Percentiles rank a stretch among this genome's conserved stretches.
Conservation (phyloP, 2,888 invertebrate species). For the Aphelenchoides bicaudatus region DNA sequence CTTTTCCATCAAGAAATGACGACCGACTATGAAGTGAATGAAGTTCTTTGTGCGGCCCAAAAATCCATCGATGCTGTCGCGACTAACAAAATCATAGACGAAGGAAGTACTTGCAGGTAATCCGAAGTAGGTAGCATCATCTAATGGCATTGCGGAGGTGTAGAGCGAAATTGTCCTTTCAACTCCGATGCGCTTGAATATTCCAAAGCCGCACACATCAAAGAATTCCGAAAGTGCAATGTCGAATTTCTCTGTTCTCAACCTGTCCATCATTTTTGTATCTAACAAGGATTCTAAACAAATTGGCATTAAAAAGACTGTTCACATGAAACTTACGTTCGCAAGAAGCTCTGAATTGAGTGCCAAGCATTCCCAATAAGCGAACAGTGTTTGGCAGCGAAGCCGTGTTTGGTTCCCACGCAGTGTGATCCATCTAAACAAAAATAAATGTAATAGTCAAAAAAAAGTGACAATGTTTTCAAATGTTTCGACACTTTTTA, state of each 20-base stretch:
- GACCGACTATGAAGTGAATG: slow-evolving; percentile 2
- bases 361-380: neutral
- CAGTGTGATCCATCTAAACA: too few species aligned
- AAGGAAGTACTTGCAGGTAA: slow-evolving; percentile 15
- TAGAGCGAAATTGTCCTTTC: slow-evolving; percentile 17
- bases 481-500: neutral
- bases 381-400: neutral
- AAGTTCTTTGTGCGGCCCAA: neutral
- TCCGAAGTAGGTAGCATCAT: slow-evolving; percentile 21
- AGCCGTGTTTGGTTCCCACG: neutral
- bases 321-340: neutral
- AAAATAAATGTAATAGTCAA: too few species aligned
- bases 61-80: too few species aligned
- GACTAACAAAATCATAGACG: neutral
- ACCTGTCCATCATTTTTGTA: slow-evolving; percentile 22
- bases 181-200: slow-evolving; percentile 18
- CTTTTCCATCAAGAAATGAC: neutral
- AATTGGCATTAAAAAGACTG: neutral
- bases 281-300: slow-evolving; percentile 16
- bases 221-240: slow-evolving; percentile 37
- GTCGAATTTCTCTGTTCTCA: slow-evolving; percentile 37
- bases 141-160: slow-evolving; percentile 12
- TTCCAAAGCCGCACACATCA: slow-evolving; percentile 33
- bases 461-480: too few species aligned
- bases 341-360: slow-evolving; percentile 5